Conservation (phyloP, 2,888 invertebrate genomes). For the Alcis repandata region DNA sequence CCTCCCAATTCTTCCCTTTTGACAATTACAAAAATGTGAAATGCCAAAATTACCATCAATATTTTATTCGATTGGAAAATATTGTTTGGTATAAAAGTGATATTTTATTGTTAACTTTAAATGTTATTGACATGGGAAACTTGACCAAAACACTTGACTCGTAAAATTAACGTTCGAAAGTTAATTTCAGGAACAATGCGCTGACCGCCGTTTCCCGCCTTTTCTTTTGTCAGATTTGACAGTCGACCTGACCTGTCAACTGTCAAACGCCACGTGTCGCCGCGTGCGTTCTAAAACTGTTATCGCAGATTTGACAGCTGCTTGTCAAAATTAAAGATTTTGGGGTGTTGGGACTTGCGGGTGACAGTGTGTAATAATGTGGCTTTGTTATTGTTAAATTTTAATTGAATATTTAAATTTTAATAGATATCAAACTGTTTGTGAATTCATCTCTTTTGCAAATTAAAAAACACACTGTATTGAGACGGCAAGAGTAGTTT, state of each 20-base stretch:
- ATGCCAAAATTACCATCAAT: no score
- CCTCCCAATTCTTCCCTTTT: no score
- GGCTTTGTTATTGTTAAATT: conserved; percentile 51
- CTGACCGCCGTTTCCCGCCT: conserved; percentile 61
- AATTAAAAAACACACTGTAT: not conserved
- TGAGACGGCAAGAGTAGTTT: not conserved
- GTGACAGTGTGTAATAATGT: conserved; percentile 57
- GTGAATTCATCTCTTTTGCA: not conserved
- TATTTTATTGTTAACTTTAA: no score
- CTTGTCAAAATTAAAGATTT: conserved; percentile 65
- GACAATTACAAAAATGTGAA: no score
- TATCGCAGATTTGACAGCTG: conserved; percentile 66
- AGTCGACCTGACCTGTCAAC: conserved; percentile 69
- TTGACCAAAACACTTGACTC: conserved; percentile 28
- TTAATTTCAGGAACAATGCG: conserved; percentile 70
- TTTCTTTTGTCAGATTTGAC: conserved; percentile 68
- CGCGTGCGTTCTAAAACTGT: conserved; percentile 78
- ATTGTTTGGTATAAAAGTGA: not conserved
- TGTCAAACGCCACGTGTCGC: conserved; percentile 76
- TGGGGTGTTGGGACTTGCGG: conserved; percentile 60
- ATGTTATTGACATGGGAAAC: not conserved
- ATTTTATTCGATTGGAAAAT: no score
- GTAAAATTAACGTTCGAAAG: conserved; percentile 51
- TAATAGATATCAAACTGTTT: not conserved
- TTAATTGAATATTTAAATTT: conserved; percentile 43